Conservation (phyloP, 2,797 vertebrate genomes). For the Huso huso region DNA sequence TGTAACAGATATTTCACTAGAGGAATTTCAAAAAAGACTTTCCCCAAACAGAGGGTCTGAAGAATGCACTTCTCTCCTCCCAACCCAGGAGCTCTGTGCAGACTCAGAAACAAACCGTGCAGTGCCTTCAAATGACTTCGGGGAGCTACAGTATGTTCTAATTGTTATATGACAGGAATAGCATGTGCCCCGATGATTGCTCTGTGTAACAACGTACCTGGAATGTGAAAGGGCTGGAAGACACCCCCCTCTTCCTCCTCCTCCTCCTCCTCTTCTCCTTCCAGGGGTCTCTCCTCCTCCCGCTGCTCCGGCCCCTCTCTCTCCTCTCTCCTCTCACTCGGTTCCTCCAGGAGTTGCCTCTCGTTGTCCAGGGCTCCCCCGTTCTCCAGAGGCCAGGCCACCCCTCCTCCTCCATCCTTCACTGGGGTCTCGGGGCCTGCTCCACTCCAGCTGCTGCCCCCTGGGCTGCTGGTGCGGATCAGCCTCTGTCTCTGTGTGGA, state of each 20-base stretch:
- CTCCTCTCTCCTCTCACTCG: conserved; percentile 20
- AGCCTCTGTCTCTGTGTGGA: conserved; percentile 56
- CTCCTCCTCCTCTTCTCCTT: conserved; percentile 38
- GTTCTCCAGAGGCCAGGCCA: conserved; percentile 54
- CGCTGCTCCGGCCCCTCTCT: conserved; percentile 28
- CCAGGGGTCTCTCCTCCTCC: conserved; percentile 22
- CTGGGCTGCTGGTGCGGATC: conserved; percentile 35
- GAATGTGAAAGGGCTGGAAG: conserved; percentile 55
- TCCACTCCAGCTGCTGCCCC: conserved; percentile 35
- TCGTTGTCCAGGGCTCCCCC: conserved; percentile 52
- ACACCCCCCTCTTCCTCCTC: conserved; percentile 32
- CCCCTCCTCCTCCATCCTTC: conserved; percentile 28
- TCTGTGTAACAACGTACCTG: conserved; percentile 35
- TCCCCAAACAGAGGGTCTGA: too few species aligned
- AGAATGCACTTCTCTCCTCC: too few species aligned
- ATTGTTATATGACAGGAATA: too few species aligned
- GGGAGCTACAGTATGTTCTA: too few species aligned
- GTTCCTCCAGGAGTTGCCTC: conserved; percentile 36
- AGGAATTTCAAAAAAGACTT: too few species aligned
- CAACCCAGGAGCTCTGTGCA: too few species aligned
- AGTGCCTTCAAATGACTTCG: too few species aligned
- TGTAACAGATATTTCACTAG: too few species aligned
- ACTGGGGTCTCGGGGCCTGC: conserved; percentile 40
- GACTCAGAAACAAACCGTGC: too few species aligned
- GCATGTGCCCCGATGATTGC: too few species aligned